Evolutionary conservation across 2,888 invertebrate species (phyloP).

Genomic region (Caenorhabditis sinica): DNA sequence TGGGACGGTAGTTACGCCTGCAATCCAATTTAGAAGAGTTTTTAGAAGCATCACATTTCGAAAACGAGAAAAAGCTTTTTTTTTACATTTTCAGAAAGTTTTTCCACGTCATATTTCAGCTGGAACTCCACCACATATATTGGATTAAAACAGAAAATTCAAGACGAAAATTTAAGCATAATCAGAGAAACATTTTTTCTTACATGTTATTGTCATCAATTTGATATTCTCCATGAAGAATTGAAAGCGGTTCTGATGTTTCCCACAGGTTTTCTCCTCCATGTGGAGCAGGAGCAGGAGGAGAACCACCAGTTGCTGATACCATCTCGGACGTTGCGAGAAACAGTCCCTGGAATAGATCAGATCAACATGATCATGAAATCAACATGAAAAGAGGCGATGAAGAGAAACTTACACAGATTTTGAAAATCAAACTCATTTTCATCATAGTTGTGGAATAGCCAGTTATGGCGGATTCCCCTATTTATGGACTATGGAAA

Average conservation of each 20-base stretch:
- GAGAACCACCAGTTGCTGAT: too few relatives aligned
- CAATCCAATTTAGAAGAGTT: background rate
- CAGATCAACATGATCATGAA: too few relatives aligned
- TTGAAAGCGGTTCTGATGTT: background rate
- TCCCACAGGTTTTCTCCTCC: background rate
- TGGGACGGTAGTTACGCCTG: constrained; percentile 34
- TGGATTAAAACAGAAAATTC: background rate
- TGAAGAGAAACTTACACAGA: constrained; percentile 24
- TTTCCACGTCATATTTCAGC: background rate
- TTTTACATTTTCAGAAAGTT: too few relatives aligned
- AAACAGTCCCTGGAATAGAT: constrained; percentile 52
- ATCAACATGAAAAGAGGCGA: background rate
- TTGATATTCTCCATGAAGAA: constrained; percentile 42
- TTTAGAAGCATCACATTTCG: background rate
- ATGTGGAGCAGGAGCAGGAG: background rate
- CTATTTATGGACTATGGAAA: too few relatives aligned
- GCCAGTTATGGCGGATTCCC: background rate
- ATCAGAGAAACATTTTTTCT: too few relatives aligned
- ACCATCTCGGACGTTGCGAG: background rate
- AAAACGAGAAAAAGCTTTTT: too few relatives aligned
- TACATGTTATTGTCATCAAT: constrained; percentile 10
- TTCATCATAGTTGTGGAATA: constrained; percentile 24
- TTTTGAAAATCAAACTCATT: constrained; percentile 33
- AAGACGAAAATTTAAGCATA: background rate
- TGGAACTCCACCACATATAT: background rate